Conservation (phyloP, 2,113 vertebrate genomes). For the Erinaceus europaeus region DNA sequence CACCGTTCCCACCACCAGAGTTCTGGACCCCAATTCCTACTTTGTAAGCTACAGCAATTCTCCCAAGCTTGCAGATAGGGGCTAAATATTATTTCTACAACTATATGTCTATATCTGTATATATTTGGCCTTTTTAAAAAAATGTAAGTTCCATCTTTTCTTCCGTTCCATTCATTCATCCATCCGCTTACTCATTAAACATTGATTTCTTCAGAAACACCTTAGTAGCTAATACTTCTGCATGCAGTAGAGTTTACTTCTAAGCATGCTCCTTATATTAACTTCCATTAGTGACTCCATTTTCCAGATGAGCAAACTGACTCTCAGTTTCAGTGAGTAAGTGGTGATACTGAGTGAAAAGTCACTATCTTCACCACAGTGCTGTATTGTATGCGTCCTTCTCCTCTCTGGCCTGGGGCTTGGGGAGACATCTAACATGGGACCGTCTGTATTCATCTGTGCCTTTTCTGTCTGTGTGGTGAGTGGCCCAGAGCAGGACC, state of each 20-base stretch:
- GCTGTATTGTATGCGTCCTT: accelerated
- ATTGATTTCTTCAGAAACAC: not conserved
- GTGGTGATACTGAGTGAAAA: not conserved
- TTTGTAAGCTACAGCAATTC: too few relatives aligned
- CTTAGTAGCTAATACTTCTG: not conserved
- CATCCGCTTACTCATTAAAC: not conserved
- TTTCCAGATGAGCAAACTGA: not conserved
- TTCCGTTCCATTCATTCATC: not conserved
- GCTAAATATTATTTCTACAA: too few relatives aligned
- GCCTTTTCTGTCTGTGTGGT: not conserved
- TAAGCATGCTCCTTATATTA: not conserved
- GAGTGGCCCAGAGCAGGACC: not conserved
- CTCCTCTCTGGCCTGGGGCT: not conserved
- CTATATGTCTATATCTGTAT: too few relatives aligned
- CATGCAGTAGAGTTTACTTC: not conserved
- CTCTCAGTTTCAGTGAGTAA: not conserved
- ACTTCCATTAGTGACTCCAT: too few relatives aligned
- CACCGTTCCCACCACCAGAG: too few relatives aligned
- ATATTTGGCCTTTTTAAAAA: too few relatives aligned
- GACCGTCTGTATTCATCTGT: not conserved
- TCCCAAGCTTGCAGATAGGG: too few relatives aligned
- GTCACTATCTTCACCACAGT: not conserved
- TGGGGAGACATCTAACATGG: not conserved
- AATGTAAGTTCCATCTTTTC: too few relatives aligned
- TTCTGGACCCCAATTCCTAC: too few relatives aligned